These are phyloP conservation scores for Drosophila siamana DNA, from an alignment of 2,888 invertebrate genomes.

Conservation along the genomic window DNA sequence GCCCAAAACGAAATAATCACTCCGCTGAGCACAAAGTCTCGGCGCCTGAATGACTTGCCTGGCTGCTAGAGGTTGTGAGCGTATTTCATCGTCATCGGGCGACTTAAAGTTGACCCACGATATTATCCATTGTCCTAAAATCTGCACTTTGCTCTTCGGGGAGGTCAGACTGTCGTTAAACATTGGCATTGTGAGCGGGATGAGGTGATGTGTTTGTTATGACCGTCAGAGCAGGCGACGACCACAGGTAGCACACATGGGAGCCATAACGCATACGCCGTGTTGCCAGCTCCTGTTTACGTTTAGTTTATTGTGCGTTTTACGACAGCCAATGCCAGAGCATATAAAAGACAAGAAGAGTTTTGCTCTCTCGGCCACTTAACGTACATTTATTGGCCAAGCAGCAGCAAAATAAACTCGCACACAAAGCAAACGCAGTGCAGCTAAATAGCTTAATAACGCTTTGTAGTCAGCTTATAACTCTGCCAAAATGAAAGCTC, in stretches of 20 bases:
- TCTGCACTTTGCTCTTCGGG: constrained; percentile 7
- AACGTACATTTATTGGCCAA: constrained; percentile 58
- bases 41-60: no score
- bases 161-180: constrained; percentile 44
- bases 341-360: constrained; percentile 65
- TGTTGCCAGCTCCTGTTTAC: constrained; percentile 60
- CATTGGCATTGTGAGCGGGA: constrained; percentile 8
- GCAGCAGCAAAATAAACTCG: constrained; percentile 43
- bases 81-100: not conserved
- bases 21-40: constrained; percentile 35
- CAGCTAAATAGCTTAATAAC: constrained; percentile 1
- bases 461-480: constrained; percentile 14
- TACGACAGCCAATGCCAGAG: constrained; percentile 67
- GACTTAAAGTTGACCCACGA: constrained; percentile 3
- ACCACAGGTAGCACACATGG: constrained; percentile 57
- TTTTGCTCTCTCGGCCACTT: constrained; percentile 39
- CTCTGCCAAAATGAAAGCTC: not conserved
- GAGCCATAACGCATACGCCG: constrained; percentile 73
- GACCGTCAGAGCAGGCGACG: not conserved
- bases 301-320: constrained; percentile 75
- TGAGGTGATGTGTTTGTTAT: constrained; percentile 5
- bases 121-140: constrained; percentile 25
- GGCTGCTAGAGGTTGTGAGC: not conserved
- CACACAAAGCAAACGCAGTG: constrained; percentile 7
- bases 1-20: constrained; percentile 18